Evolutionary conservation across 2,888 invertebrate genomes (phyloP), one percentile per base, ranked within the genome.

Genomic region (Blastobasis adustella): DNA sequence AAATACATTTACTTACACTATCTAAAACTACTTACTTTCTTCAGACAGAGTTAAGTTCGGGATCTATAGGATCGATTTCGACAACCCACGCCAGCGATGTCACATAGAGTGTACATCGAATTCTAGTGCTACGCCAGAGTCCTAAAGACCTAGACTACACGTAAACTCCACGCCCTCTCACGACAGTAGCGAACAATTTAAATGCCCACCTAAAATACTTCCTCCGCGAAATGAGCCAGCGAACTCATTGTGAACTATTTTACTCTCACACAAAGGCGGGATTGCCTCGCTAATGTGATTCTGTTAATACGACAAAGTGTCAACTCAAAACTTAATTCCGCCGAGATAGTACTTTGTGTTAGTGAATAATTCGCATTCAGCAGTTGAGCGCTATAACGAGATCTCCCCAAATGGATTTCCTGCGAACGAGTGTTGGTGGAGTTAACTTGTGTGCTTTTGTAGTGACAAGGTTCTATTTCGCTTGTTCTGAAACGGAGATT

Each of bases 391-490:
- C 49, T 53, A 50, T 57, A 55, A 58, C 49, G 54, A 54, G 53
- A 54, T 52, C 49, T 50, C 49, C 49, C 57, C 55, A 51, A 51
- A 54, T 57, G 59, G 62, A 62, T 58, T 58, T 54, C 57, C 56
- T 54, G 54, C 57, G 56, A 68, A 68, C 66, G 60, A 61, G 57
- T 52, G 56, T 56, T 54, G 55, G 10, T 10, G 42, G 23, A 23
- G 23, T 23, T 23, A 23, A 23, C 23, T 23, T 23, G 23, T 23
- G 23, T 23, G 23, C 47, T 59, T 56, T 59, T 56, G 61, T 59
- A 60, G 57, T 56, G 62, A 69, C 65, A 70, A 53, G 63, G 70
- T 71, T 63, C 66, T 58, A 65, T 64, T 65, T 63, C 58, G 60
- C 63, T 54, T 54, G 67, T 61, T 23, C 53, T 52, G 55, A 58